Percentiles rank a stretch among this genome's conserved stretches.
phyloP scores from a whole-genome alignment of 2,113 vertebrate species.

The Pachyramphus minor region DNA sequence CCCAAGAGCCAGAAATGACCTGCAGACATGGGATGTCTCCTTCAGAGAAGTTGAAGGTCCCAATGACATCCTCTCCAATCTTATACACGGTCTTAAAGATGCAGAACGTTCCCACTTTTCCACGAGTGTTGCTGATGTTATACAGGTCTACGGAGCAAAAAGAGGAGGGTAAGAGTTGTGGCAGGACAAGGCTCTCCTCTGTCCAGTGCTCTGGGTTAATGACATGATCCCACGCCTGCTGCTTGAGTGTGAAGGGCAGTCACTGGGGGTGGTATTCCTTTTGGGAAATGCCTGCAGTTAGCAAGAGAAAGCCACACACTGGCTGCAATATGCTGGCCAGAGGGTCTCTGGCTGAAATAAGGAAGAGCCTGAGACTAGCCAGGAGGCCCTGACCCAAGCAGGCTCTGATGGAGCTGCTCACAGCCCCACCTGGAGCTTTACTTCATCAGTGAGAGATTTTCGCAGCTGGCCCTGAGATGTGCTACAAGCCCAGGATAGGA shows the following conservation, averaged over 20 bases:
- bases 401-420: background rate
- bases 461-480: background rate
- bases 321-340: background rate
- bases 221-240: fast-evolving
- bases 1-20: conserved; percentile 65
- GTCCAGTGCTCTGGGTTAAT: background rate
- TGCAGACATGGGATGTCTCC: conserved; percentile 94
- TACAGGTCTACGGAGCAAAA: conserved; percentile 81
- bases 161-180: background rate
- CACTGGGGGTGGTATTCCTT: background rate
- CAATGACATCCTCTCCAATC: conserved; percentile 92
- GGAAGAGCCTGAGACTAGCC: background rate
- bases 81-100: conserved; percentile 96
- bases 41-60: conserved; percentile 92
- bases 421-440: fast-evolving
- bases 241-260: background rate
- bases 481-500: background rate
- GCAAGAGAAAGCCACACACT: background rate
- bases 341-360: background rate
- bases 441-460: background rate
- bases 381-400: background rate
- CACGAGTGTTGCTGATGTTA: conserved; percentile 92
- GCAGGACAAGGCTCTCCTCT: background rate
- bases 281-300: background rate
- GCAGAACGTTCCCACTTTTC: conserved; percentile 94